These are phyloP conservation scores for Norana najaformis DNA, from an alignment of 2,888 invertebrate species.

Conservation along the genomic window DNA sequence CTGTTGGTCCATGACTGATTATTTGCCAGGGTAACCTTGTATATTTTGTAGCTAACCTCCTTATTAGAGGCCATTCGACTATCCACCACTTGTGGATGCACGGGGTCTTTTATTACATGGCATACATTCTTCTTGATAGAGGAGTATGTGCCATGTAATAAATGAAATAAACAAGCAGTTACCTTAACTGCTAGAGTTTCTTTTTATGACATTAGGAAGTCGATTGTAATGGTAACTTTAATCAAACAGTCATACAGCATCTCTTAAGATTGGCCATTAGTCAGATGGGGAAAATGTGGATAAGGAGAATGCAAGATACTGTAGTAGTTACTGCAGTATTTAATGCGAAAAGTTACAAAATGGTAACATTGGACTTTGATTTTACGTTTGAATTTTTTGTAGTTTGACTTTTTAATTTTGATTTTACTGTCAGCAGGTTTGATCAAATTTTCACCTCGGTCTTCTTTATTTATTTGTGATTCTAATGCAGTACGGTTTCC, in stretches of 20 bases:
- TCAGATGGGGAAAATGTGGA: neutral
- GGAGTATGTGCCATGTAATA: too few relatives aligned
- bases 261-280: neutral
- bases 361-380: neutral
- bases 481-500: neutral
- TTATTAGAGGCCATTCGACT: too few relatives aligned
- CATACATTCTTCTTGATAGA: too few relatives aligned
- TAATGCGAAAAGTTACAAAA: neutral
- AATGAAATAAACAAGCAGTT: too few relatives aligned
- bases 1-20: too few relatives aligned
- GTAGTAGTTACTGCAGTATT: neutral
- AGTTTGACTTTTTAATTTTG: neutral
- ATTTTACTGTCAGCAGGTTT: neutral
- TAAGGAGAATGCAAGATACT: neutral
- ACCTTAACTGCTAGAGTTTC: too few relatives aligned
- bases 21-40: too few relatives aligned
- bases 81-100: too few relatives aligned
- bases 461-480: neutral
- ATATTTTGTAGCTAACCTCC: too few relatives aligned
- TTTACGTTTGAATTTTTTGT: too few relatives aligned
- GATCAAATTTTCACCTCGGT: neutral
- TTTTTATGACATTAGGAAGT: neutral
- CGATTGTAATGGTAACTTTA: neutral
- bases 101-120: too few relatives aligned
- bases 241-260: neutral